These are phyloP conservation scores for Blastobasis lacticolella DNA, from an alignment of 2,888 invertebrate species.

Conservation along the genomic window DNA sequence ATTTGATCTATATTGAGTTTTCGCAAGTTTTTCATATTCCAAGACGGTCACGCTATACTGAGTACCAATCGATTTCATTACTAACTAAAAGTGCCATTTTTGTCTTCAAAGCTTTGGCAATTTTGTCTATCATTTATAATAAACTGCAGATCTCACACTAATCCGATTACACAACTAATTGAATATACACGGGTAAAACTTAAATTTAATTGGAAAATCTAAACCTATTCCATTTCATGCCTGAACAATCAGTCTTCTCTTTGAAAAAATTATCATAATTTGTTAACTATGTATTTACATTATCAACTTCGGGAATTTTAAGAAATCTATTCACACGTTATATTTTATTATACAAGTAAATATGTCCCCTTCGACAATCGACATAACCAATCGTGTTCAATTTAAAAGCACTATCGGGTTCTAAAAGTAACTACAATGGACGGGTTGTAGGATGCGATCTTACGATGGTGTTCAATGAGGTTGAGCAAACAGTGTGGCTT, in stretches of 20 bases:
- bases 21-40: no score
- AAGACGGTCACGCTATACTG: no score
- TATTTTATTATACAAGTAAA: conserved; percentile 30
- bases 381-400: not conserved
- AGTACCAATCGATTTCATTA: no score
- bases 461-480: conserved; percentile 20
- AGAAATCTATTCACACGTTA: conserved; percentile 30
- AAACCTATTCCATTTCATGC: conserved; percentile 60
- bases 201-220: conserved; percentile 58
- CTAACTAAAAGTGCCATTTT: conserved; percentile 20
- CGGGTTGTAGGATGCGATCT: conserved; percentile 35
- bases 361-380: not conserved
- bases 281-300: conserved; percentile 52
- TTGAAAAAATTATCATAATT: conserved; percentile 68
- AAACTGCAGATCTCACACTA: conserved; percentile 22
- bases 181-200: conserved; percentile 48
- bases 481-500: conserved; percentile 39
- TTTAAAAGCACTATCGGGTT: conserved; percentile 27
- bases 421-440: conserved; percentile 44
- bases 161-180: conserved; percentile 37
- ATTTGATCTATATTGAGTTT: no score
- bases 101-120: conserved; percentile 31
- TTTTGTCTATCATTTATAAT: conserved; percentile 21
- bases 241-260: conserved; percentile 72
- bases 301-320: conserved; percentile 24